Conservation (phyloP, 2,888 invertebrate species). For the Lasioglossum calceatum region DNA sequence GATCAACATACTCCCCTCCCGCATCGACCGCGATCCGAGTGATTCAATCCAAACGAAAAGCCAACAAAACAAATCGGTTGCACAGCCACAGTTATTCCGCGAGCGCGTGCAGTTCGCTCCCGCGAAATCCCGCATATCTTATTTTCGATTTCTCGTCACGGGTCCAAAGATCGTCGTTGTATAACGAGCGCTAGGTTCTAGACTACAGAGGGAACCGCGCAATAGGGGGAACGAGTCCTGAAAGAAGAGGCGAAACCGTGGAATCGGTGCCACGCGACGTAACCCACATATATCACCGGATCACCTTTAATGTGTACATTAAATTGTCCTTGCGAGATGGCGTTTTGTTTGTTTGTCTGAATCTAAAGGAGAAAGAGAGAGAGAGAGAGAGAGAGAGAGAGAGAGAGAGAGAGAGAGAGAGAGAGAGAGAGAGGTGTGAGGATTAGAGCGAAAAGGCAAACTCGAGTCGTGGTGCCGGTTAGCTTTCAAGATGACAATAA, state of each 20-base stretch:
- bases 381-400: conserved; percentile 6
- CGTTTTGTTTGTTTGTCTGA: neutral
- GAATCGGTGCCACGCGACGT: conserved; percentile 57
- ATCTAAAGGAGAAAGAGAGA: conserved; percentile 10
- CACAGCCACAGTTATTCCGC: neutral
- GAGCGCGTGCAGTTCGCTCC: neutral
- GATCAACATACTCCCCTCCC: conserved; percentile 10
- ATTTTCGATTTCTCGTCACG: conserved; percentile 78
- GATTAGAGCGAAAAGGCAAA: conserved; percentile 12
- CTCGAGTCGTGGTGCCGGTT: conserved; percentile 73
- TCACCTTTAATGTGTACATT: conserved; percentile 65
- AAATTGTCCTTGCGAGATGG: conserved; percentile 36
- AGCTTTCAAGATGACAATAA: conserved; percentile 82
- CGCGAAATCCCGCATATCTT: conserved; percentile 7
- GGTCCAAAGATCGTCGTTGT: conserved; percentile 81
- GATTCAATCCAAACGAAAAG: neutral
- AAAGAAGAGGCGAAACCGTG: neutral
- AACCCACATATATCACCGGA: conserved; percentile 59
- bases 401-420: conserved; percentile 24
- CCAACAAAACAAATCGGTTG: neutral
- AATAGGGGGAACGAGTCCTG: conserved; percentile 10
- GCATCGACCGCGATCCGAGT: conserved; percentile 2
- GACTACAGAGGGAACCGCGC: conserved; percentile 18
- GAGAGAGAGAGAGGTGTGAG: neutral
- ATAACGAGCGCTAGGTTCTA: conserved; percentile 68